Conservation (phyloP, 2,113 vertebrate genomes). For the Trogon melanurus region DNA sequence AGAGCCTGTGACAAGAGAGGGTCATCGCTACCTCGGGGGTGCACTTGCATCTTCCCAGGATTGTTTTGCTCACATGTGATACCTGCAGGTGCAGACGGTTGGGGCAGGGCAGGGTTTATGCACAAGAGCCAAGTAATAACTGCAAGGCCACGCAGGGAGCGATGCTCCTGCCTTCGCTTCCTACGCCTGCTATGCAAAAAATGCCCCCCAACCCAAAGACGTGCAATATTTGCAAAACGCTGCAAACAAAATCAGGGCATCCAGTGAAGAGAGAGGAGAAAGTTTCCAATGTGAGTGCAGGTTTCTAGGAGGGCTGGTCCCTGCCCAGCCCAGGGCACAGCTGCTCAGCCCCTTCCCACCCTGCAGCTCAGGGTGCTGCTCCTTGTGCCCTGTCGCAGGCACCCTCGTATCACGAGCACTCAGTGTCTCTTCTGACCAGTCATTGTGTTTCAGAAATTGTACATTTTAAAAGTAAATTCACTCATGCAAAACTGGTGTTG, state of each 20-base stretch:
- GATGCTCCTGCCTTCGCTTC: neutral
- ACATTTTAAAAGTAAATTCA: constrained; percentile 21
- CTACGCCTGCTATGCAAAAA: neutral
- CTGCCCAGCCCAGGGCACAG: neutral
- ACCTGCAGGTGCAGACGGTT: neutral
- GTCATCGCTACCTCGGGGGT: neutral
- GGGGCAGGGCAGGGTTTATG: neutral
- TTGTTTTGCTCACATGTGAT: neutral
- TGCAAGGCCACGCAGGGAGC: neutral
- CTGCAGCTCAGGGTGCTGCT: neutral
- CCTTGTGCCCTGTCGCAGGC: neutral
- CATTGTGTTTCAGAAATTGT: neutral
- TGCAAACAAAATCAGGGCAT: neutral
- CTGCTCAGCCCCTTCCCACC: neutral
- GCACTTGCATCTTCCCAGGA: neutral
- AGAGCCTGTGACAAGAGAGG: neutral
- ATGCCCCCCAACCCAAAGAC: neutral
- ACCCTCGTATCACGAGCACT: neutral
- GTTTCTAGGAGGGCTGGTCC: neutral
- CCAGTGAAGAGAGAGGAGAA: neutral
- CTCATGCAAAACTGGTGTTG: fast-evolving
- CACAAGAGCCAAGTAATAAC: neutral
- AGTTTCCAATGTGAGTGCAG: neutral
- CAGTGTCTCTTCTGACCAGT: neutral
- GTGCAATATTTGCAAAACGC: neutral